Evolutionary conservation across 2,113 vertebrate species (phyloP), one percentile per base, ranked within the genome.

Genomic region (Notarius lentiginosus): DNA sequence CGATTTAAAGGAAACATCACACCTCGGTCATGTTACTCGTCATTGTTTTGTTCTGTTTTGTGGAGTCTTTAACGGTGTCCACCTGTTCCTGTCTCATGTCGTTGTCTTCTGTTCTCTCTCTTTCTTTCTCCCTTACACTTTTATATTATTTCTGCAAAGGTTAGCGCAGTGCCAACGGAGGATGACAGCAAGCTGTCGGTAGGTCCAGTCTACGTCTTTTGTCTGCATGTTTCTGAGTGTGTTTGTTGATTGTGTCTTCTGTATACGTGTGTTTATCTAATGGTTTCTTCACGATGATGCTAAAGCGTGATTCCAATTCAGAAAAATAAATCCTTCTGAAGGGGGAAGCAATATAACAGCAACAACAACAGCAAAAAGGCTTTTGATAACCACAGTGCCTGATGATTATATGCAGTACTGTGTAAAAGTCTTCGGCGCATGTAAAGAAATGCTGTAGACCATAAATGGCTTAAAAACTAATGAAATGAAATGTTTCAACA

Each of bases 151-250:
- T 93, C 93, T 92, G 93, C 94, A 92, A 96, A 95, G 95, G 88
- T 91, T 53, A 95, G 94, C 92, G 94, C 94, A 24, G 92, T 61
- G 89, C 89, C 91, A 11, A 91, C 92, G 41, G 95, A 96, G 82
- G 95, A 96, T 91, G 95, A 95, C 61, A 91, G 94, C 92, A 96
- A 95, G 91, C 86, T 95, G 89, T 95, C 94, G 94, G 95, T 96
- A 95, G 94, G 95, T 95, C 88, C 89, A 90, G 94, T 92, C 91
- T 90, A n/a, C 12, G 79, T 88, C 83, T 77, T 22, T 22, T 79
- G 87, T 85, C 81, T 86, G 53, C 89, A 87, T 81, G 84, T 77
- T 18, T 53, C 34, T 12, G 2, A 18, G n/a, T 83, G 58, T 85
- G 47, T 60, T 66, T 80, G 27, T 84, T 87, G 77, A 91, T 85